Percentiles rank a stretch among this genome's conserved stretches.
Evolutionary conservation across 2,888 invertebrate species (phyloP).

Genomic region (Anthrax anthrax): DNA sequence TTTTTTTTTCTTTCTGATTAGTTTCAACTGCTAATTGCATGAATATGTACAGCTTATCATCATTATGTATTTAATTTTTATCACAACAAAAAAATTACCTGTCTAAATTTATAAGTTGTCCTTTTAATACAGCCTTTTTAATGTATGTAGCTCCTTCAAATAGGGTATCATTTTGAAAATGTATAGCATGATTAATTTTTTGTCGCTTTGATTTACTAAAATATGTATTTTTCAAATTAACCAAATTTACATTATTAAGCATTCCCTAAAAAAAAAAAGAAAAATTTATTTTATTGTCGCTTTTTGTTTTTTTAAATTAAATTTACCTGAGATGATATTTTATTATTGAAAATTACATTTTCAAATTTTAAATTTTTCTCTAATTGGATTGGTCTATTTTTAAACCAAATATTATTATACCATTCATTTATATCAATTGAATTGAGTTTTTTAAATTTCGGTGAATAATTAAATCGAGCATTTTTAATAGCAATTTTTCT

Average conservation of each 20-base stretch:
- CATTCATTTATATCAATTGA: constrained; percentile 24
- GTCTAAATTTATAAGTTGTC: too few relatives aligned
- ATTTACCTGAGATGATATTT: not conserved
- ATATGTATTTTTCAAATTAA: constrained; percentile 36
- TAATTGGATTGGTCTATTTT: constrained; percentile 24
- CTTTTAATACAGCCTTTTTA: constrained; percentile 7
- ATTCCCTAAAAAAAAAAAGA: constrained; percentile 29
- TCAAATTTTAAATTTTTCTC: constrained; percentile 15
- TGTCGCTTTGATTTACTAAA: constrained; percentile 39
- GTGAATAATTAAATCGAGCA: constrained; percentile 32
- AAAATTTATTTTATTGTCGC: too few relatives aligned
- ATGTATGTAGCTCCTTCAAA: constrained; percentile 15
- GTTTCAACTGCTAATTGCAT: too few relatives aligned
- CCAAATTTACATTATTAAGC: constrained; percentile 35
- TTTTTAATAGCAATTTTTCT: constrained; percentile 29
- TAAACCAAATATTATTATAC: constrained; percentile 36
- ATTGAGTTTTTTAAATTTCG: constrained; percentile 34
- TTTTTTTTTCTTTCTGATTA: too few relatives aligned
- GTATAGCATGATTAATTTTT: constrained; percentile 29
- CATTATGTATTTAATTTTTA: too few relatives aligned
- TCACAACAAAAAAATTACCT: too few relatives aligned
- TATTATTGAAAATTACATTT: constrained; percentile 1
- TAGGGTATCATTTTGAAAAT: constrained; percentile 22
- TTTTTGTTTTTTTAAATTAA: too few relatives aligned
- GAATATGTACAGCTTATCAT: too few relatives aligned